Percentiles rank a stretch among this genome's conserved stretches.
Conservation (phyloP, 2,113 vertebrate species). For the Oncorhynchus mykiss region DNA sequence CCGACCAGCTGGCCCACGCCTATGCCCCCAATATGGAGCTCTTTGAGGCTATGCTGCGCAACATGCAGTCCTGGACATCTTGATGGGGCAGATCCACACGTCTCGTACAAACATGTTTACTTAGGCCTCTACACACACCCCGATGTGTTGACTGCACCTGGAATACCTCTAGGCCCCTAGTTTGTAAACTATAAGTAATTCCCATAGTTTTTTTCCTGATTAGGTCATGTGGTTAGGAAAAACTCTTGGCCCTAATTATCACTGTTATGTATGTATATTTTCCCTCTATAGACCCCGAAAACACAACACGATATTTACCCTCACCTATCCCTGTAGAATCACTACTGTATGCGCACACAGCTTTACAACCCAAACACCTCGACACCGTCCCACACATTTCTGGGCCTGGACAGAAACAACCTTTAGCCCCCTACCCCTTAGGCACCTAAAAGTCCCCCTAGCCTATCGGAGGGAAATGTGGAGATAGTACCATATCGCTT, state of each 20-base stretch:
- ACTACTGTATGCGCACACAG: not conserved
- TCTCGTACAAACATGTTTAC: not conserved
- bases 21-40: slow-evolving; percentile 85
- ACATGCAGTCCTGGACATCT: slow-evolving; percentile 92
- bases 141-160: not conserved
- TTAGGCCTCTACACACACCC: slow-evolving; percentile 29
- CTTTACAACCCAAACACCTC: not conserved
- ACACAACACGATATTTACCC: not conserved
- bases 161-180: too few species aligned
- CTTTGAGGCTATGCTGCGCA: slow-evolving; percentile 94
- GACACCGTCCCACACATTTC: slow-evolving; percentile 15
- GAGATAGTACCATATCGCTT: not conserved
- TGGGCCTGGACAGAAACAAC: slow-evolving; percentile 34
- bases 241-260: slow-evolving; percentile 1
- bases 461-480: not conserved
- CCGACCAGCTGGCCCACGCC: slow-evolving; percentile 85
- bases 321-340: not conserved
- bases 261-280: not conserved
- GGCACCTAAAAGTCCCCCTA: too few species aligned
- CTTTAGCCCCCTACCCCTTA: slow-evolving; percentile 36
- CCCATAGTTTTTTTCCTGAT: too few species aligned
- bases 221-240: too few species aligned
- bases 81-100: slow-evolving; percentile 66
- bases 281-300: not conserved
- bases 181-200: too few species aligned